A percentile compares a stretch with the other conserved stretches of the same genome.
These are phyloP conservation scores for Paedocypris sp. DNA, from an alignment of 2,113 vertebrate species.

Conservation along the genomic window DNA sequence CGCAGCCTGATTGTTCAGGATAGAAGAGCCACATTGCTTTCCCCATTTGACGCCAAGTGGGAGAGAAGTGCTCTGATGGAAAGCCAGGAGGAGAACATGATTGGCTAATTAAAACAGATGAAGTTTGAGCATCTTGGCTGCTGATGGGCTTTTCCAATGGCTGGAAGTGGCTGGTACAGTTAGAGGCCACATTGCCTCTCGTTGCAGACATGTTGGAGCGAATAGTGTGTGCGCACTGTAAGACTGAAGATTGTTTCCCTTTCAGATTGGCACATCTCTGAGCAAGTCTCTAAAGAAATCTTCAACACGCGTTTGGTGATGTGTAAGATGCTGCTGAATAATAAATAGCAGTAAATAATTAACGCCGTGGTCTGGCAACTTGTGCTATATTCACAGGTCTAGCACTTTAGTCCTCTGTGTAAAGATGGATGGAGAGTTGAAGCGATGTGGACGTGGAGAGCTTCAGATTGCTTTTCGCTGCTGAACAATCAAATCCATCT, in stretches of 20 bases:
- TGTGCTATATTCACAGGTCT: not conserved
- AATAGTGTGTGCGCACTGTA: not conserved
- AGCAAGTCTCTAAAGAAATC: not conserved
- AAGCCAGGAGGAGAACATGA: slow-evolving; percentile 16
- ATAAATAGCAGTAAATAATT: not conserved
- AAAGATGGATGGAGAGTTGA: not conserved
- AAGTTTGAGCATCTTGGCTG: slow-evolving; percentile 18
- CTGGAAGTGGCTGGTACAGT: not conserved
- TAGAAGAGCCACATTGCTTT: not conserved
- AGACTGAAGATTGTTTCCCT: not conserved
- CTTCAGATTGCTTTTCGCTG: not conserved
- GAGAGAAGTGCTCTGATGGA: slow-evolving; percentile 19
- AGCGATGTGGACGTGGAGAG: not conserved
- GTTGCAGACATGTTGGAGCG: not conserved
- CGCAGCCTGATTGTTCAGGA: not conserved
- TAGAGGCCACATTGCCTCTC: not conserved
- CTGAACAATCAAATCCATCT: not conserved
- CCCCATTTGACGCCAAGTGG: slow-evolving; percentile 3
- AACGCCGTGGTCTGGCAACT: not conserved
- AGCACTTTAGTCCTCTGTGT: not conserved
- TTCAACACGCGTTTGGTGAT: not conserved
- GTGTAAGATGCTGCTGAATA: not conserved
- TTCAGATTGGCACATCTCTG: not conserved
- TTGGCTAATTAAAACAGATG: slow-evolving; percentile 28
- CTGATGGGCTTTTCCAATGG: not conserved